These are phyloP conservation scores for Lycodopsis pacificus DNA, from an alignment of 2,797 vertebrate species.

Conservation along the genomic window DNA sequence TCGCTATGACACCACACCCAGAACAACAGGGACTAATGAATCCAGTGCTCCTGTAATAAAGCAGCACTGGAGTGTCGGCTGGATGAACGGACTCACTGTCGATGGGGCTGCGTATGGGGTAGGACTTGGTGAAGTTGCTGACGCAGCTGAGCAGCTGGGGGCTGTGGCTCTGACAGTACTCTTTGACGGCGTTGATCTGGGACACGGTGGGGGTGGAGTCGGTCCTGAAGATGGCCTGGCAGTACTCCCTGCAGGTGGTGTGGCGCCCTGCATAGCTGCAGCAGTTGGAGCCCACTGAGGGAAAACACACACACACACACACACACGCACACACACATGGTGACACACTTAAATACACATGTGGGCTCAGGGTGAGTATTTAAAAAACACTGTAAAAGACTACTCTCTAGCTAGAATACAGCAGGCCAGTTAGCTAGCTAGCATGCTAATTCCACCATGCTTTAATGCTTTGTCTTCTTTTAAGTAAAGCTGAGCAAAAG, in stretches of 20 bases:
- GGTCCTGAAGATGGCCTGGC: conserved; percentile 98
- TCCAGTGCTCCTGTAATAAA: not conserved
- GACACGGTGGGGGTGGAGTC: conserved; percentile 96
- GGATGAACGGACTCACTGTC: conserved; percentile 89
- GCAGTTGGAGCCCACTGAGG: conserved; percentile 95
- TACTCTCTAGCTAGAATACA: too few species aligned
- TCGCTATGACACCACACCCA: not conserved
- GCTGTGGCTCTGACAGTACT: conserved; percentile 93
- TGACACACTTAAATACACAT: not conserved
- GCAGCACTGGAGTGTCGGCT: not conserved
- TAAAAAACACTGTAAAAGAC: not conserved
- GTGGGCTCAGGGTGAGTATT: not conserved
- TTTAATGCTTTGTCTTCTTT: too few species aligned
- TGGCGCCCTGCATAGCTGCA: conserved; percentile 97
- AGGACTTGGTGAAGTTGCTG: conserved; percentile 97
- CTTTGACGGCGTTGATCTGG: conserved; percentile 95
- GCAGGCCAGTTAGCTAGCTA: too few species aligned
- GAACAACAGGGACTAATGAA: not conserved
- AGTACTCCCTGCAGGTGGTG: conserved; percentile 96
- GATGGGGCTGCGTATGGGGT: conserved; percentile 94
- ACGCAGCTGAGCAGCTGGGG: conserved; percentile 94
- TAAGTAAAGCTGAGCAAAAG: too few species aligned
- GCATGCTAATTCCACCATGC: too few species aligned
- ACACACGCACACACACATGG: conserved; percentile 6
- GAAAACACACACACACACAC: conserved; percentile 27